phyloP scores from a whole-genome alignment of 2,888 invertebrate species.

The Amphipyra tragopoginis region DNA sequence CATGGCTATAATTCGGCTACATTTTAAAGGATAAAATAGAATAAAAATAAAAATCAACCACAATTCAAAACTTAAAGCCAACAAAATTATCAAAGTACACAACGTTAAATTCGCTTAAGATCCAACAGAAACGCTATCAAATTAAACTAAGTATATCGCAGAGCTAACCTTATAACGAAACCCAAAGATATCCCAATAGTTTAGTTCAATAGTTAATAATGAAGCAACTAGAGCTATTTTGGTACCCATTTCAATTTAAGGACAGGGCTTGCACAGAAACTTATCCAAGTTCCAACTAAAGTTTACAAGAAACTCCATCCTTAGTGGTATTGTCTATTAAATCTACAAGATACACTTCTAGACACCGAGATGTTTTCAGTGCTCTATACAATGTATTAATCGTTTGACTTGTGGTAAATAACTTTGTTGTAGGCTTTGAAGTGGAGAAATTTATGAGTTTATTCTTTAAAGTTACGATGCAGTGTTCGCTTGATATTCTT shows the following conservation, averaged over 20 bases:
- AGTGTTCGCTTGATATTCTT: neutral
- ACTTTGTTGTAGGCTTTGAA: slow-evolving; percentile 31
- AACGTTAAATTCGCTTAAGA: slow-evolving; percentile 22
- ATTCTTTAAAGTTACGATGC: neutral
- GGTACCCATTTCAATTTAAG: slow-evolving; percentile 87
- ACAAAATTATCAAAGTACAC: slow-evolving; percentile 12
- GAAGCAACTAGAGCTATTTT: slow-evolving; percentile 80
- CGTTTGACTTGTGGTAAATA: slow-evolving; percentile 58
- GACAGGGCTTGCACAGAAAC: slow-evolving; percentile 82
- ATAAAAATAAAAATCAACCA: too few species aligned
- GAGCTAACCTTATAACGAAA: slow-evolving; percentile 50
- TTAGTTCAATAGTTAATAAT: slow-evolving; percentile 77
- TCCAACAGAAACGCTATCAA: slow-evolving; percentile 24
- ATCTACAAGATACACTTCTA: slow-evolving; percentile 81
- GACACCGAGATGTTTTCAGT: slow-evolving; percentile 74
- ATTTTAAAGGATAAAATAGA: too few species aligned
- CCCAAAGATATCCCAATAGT: slow-evolving; percentile 63
- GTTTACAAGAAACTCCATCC: slow-evolving; percentile 85
- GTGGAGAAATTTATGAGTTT: slow-evolving; percentile 8
- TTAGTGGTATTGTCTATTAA: slow-evolving; percentile 84
- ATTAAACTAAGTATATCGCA: slow-evolving; percentile 23
- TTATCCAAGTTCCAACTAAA: slow-evolving; percentile 80
- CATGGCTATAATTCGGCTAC: too few species aligned
- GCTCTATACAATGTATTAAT: slow-evolving; percentile 69
- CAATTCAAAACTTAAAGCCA: slow-evolving; percentile 1